Evolutionary conservation across 1,140 invertebrate genomes (phyloP).

Genomic region (Pachyrhynchus sulphureomaculatus): DNA sequence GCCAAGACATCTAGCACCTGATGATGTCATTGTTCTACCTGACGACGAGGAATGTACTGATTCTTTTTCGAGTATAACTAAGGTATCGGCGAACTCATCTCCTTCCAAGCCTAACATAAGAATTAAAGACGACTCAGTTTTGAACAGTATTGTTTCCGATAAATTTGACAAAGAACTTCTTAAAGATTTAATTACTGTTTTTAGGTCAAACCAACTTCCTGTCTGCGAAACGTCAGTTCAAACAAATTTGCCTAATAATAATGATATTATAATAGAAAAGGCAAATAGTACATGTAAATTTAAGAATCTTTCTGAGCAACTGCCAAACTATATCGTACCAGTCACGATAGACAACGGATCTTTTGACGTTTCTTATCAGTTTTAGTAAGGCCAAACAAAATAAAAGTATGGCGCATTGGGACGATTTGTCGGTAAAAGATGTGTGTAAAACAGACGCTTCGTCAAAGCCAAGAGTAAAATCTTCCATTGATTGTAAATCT

Average conservation of each 20-base stretch:
- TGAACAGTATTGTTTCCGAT: not conserved
- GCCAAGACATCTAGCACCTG: not conserved
- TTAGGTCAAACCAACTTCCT: not conserved
- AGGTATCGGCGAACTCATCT: not conserved
- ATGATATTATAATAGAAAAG: constrained; percentile 16
- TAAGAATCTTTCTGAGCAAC: constrained; percentile 24
- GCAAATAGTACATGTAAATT: constrained; percentile 10
- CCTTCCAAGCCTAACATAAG: constrained; percentile 11
- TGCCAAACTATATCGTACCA: constrained; percentile 30
- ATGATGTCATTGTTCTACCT: constrained; percentile 22
- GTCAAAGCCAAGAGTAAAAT: not conserved
- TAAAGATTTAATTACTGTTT: constrained; percentile 2
- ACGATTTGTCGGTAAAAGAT: constrained; percentile 3
- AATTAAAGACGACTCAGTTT: constrained; percentile 13
- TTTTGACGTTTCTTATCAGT: constrained; percentile 18
- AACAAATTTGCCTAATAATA: constrained; percentile 15
- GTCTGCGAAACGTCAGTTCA: not conserved
- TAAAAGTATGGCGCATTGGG: constrained; percentile 20
- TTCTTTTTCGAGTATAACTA: not conserved
- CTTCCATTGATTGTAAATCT: not conserved
- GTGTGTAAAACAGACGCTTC: too few species aligned
- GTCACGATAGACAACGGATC: constrained; percentile 25
- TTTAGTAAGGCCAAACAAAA: not conserved
- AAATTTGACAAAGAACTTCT: constrained; percentile 6
- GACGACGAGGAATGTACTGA: constrained; percentile 14